Evolutionary conservation across 23 tunicate species (phyloP).

Genomic region (Halocynthia aurantium): DNA sequence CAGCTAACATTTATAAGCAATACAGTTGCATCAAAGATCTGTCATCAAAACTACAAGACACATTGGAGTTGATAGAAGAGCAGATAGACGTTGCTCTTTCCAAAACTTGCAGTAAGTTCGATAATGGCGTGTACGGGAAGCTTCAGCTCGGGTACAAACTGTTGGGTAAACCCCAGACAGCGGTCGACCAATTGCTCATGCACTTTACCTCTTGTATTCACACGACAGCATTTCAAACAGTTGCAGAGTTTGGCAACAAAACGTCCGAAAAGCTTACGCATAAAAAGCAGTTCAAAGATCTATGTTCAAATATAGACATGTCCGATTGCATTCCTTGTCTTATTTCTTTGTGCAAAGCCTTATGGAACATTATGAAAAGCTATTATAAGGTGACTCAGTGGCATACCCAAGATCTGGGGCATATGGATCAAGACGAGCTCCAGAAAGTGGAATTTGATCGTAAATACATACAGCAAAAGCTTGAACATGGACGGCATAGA

Average conservation of each 20-base stretch:
- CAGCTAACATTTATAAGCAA: conserved; percentile 60
- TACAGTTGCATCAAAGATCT: conserved; percentile 88
- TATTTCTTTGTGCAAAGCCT: conserved; percentile 50
- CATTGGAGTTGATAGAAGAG: conserved; percentile 79
- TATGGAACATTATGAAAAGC: conserved; percentile 66
- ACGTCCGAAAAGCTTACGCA: conserved; percentile 10
- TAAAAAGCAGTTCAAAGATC: conserved; percentile 69
- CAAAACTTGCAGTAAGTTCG: conserved; percentile 50
- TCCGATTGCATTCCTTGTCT: conserved; percentile 65
- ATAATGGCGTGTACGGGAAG: conserved; percentile 42
- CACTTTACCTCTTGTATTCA: conserved; percentile 84
- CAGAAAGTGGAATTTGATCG: conserved; percentile 13
- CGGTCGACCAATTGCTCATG: conserved; percentile 82
- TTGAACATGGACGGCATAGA: conserved; percentile 74
- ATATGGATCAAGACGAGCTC: conserved; percentile 18
- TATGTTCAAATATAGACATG: conserved; percentile 25
- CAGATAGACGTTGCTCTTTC: conserved; percentile 84
- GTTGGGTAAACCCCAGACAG: conserved; percentile 77
- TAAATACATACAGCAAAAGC: conserved; percentile 43
- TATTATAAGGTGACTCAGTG: conserved; percentile 64
- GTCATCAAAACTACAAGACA: conserved; percentile 82
- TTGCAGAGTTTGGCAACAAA: conserved; percentile 31
- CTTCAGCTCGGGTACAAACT: conserved; percentile 57
- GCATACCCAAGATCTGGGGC: conserved; percentile 25
- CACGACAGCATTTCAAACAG: conserved; percentile 71